A percentile compares a stretch with the other conserved stretches of the same genome.
Conservation (phyloP, 1,140 invertebrate species). For the Ruditapes philippinarum region DNA sequence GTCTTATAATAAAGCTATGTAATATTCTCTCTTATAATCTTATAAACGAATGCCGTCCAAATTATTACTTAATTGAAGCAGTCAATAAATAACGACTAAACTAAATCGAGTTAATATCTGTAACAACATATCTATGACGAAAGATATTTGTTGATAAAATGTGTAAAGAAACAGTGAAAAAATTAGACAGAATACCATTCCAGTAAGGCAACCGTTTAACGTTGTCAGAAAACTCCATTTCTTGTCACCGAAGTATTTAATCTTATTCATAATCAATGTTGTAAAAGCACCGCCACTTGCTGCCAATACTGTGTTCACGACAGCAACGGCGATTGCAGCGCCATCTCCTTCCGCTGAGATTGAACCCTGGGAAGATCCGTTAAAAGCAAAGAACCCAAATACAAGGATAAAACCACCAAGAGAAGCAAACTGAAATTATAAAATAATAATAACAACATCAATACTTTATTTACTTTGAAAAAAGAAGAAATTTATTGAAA, state of each 20-base stretch:
- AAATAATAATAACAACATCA: too few species aligned
- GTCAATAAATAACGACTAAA: too few species aligned
- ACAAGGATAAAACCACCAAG: slow-evolving; percentile 89
- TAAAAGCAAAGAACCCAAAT: slow-evolving; percentile 90
- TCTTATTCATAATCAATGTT: slow-evolving; percentile 81
- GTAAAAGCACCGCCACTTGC: slow-evolving; percentile 86
- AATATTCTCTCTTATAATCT: too few species aligned
- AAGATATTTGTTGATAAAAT: too few species aligned
- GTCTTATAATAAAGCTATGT: too few species aligned
- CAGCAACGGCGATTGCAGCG: slow-evolving; percentile 85
- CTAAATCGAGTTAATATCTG: too few species aligned
- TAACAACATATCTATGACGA: too few species aligned
- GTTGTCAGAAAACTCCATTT: slow-evolving; percentile 88
- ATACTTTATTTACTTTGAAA: too few species aligned
- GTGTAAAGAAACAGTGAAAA: too few species aligned
- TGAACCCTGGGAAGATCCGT: slow-evolving; percentile 88
- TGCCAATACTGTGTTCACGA: slow-evolving; percentile 89
- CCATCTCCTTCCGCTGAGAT: slow-evolving; percentile 87
- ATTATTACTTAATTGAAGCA: too few species aligned
- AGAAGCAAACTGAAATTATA: slow-evolving; percentile 88
- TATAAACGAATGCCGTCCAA: too few species aligned
- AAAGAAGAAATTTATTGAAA: too few species aligned
- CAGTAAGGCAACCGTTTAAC: slow-evolving; percentile 88
- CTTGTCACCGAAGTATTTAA: slow-evolving; percentile 68
- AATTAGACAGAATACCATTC: slow-evolving; percentile 86